These are phyloP conservation scores for Agonum fuliginosum DNA, from an alignment of 2,888 invertebrate genomes.

Conservation along the genomic window DNA sequence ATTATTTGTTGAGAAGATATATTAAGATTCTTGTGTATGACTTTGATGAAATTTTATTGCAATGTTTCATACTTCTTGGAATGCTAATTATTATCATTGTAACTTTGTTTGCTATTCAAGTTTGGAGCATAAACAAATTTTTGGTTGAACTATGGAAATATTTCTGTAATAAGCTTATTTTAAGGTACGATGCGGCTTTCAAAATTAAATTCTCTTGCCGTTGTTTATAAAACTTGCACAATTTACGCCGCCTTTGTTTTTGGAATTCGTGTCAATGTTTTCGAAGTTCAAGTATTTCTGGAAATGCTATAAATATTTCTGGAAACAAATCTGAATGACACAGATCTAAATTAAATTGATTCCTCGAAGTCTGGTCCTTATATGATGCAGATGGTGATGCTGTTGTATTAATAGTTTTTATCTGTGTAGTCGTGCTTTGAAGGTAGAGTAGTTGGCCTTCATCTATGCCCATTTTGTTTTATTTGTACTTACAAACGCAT, in stretches of 20 bases:
- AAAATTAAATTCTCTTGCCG: not conserved
- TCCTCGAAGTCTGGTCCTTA: not conserved
- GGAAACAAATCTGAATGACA: not conserved
- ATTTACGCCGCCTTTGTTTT: not conserved
- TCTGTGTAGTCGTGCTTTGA: constrained; percentile 22
- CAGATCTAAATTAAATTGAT: constrained; percentile 23
- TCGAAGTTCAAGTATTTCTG: constrained; percentile 7
- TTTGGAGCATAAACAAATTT: no score
- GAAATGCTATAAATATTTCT: constrained; percentile 4
- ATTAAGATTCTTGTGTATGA: constrained; percentile 3
- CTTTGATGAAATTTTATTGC: not conserved
- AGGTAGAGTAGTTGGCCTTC: constrained; percentile 47
- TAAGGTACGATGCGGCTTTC: not conserved
- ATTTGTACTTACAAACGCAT: constrained; percentile 48
- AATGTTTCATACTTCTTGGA: constrained; percentile 12
- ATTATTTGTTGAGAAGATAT: not conserved
- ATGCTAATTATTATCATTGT: no score
- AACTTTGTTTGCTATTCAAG: not conserved
- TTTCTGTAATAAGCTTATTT: constrained; percentile 2
- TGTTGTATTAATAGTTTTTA: constrained; percentile 29
- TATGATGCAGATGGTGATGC: constrained; percentile 4
- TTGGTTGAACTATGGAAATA: no score
- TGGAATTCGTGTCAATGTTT: not conserved
- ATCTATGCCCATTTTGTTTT: constrained; percentile 44
- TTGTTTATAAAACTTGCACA: not conserved